Evolutionary conservation across 2,888 invertebrate genomes (phyloP).

Genomic region (Penaeus monodon): DNA sequence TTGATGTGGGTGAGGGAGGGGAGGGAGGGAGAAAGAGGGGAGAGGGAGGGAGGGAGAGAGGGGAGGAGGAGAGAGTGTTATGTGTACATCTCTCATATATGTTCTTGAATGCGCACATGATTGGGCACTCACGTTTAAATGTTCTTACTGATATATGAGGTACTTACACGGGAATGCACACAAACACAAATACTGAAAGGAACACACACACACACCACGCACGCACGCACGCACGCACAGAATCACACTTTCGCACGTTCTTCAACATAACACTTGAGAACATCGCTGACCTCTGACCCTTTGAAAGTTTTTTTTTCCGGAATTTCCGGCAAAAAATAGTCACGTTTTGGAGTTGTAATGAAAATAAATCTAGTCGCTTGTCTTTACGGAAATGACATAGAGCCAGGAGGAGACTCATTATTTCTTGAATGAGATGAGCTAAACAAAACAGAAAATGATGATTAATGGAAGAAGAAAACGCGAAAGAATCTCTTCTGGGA

Average conservation of each 20-base stretch:
- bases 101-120: no score
- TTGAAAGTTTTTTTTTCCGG: no score
- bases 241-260: no score
- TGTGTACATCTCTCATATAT: no score
- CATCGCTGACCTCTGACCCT: no score
- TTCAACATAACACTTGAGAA: no score
- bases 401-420: not conserved
- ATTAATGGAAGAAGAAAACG: not conserved
- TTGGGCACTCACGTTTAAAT: no score
- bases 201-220: not conserved
- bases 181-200: not conserved
- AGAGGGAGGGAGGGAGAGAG: not conserved
- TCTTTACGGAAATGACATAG: not conserved
- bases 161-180: not conserved
- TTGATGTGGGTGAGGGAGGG: not conserved
- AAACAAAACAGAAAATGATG: not conserved
- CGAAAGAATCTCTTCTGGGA: not conserved
- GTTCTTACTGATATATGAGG: not conserved
- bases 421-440: not conserved
- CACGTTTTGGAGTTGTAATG: no score
- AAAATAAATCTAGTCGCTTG: not conserved
- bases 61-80: not conserved
- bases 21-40: not conserved
- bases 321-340: no score
- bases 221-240: not conserved